Evolutionary conservation across 2,113 vertebrate genomes (phyloP).

Genomic region (Nestor notabilis): DNA sequence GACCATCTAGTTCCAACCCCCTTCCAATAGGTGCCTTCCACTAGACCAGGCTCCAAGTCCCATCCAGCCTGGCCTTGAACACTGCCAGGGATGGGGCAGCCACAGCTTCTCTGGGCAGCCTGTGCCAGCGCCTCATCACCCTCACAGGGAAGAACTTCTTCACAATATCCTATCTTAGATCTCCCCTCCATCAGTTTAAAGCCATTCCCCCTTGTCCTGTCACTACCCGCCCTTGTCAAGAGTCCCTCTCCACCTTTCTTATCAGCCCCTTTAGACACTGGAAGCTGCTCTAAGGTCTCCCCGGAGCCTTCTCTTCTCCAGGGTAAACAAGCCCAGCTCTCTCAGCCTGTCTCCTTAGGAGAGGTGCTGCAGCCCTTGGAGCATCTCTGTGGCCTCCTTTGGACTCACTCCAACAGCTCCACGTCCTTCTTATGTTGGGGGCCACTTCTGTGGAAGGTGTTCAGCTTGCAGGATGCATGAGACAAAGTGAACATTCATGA

Average conservation of each 20-base stretch:
- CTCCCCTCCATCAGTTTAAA: background rate
- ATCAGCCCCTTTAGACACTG: background rate
- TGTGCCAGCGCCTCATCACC: background rate
- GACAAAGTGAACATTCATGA: accelerated
- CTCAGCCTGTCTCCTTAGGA: background rate
- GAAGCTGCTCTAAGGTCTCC: background rate
- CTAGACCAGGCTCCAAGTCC: background rate
- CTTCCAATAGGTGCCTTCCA: background rate
- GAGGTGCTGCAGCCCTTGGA: background rate
- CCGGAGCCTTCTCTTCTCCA: background rate
- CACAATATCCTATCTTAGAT: background rate
- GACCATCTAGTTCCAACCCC: accelerated
- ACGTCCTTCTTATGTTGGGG: background rate
- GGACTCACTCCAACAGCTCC: background rate
- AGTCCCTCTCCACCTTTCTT: background rate
- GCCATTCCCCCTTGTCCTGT: background rate
- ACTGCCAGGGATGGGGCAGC: background rate
- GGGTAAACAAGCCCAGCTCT: background rate
- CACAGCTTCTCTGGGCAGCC: background rate
- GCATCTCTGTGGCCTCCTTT: background rate
- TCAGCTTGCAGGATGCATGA: accelerated
- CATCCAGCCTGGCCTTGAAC: background rate
- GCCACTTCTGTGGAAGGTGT: background rate
- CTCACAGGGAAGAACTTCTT: background rate
- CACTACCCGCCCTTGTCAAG: background rate